phyloP scores from a whole-genome alignment of 1,140 invertebrate genomes.

The Aphidius ervi region DNA sequence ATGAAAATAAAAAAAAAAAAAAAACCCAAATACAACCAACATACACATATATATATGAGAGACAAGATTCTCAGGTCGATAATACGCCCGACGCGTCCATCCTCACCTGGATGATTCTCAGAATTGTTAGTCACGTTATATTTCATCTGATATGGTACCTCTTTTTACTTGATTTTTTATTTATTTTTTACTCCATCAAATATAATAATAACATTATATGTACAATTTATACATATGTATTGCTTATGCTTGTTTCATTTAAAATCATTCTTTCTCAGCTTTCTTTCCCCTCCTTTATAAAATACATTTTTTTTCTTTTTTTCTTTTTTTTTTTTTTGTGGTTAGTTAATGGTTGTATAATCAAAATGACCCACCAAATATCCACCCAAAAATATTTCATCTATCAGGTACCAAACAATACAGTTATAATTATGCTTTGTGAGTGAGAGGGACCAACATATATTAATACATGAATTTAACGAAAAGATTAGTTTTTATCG shows the following conservation, averaged over 20 bases:
- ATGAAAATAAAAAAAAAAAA: neutral
- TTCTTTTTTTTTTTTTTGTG: too few species aligned
- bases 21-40: neutral
- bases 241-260: too few species aligned
- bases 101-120: constrained; percentile 13
- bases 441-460: neutral
- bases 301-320: too few species aligned
- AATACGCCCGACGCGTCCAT: constrained; percentile 6
- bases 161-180: neutral
- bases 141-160: constrained; percentile 6
- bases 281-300: too few species aligned
- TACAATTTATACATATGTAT: too few species aligned
- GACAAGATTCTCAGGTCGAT: constrained; percentile 8
- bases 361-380: too few species aligned
- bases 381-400: too few species aligned
- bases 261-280: too few species aligned
- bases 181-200: neutral
- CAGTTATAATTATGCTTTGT: constrained; percentile 3
- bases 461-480: neutral
- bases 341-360: too few species aligned
- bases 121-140: constrained; percentile 16
- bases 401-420: neutral
- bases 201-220: too few species aligned
- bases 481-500: neutral
- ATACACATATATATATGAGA: neutral